Evolutionary conservation across 1,140 invertebrate species (phyloP), one percentile per base, ranked within the genome.

Genomic region (Drosophila pandora): DNA sequence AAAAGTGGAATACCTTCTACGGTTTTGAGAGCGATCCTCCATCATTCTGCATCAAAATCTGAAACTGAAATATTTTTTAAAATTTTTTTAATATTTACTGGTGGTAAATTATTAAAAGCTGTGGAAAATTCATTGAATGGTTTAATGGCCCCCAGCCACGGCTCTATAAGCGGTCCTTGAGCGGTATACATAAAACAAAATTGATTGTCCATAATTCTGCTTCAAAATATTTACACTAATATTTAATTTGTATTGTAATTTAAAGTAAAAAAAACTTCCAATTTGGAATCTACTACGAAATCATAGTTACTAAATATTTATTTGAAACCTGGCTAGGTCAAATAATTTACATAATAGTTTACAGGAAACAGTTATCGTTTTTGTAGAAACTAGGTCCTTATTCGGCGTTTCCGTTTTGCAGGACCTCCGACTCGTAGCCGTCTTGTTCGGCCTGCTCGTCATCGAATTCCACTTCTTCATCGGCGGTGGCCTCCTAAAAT

Each of bases 401-500:
- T 60, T 87, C 81, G 48, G 60, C 68, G 43, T 76, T 70, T 49
- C 90, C 90, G 54, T 91, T 91, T 52, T 90, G 90, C 45, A 90
- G 56, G 22, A 72, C 57, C 57, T 90, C 90, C 30, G 75, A 54
- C 58, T 90, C 90, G 49, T 89, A 90, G 13, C 70, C 84, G 4
- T 91, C 93, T 53, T 93, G 92, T 39, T 91, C 92, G 49, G 92
- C 94, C 78, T 94, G 93, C 78, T 95, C 94, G 80, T 92, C 91
- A 41, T 95, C 94, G 80, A 94, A 95, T 91, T 95, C 94, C 7
- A 93, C 93, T 71, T 95, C 94, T 78, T 95, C 95, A 77, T 95
- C 95, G 70, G 94, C 94, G 52, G 94, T 94, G 25, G 94, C 95
- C 83, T 95, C 96, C 92, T 97, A 95, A 95, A 58, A 30, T 25